Base-by-base conservation (phyloP, 2,888 invertebrate species). In the Parapristionchus giblindavisi region DNA sequence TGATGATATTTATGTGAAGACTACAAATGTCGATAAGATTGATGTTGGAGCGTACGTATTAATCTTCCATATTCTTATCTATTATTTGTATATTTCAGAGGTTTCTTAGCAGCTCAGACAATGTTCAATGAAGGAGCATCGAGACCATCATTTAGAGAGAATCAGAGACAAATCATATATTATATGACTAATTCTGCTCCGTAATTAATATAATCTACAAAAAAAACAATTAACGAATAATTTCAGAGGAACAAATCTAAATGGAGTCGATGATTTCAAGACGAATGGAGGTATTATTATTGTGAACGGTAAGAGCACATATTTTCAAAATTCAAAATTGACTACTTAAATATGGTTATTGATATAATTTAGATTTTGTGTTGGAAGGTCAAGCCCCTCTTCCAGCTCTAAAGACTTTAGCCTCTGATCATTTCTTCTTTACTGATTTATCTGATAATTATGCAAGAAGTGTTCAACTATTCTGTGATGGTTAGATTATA, bases 241-340 rank as follows among this genome's bases (percentile, higher is more conserved):
- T 60, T 65, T 43, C 63, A 65, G 63, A 29, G 63, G 63, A 2
- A 36, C 63, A 2, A 65, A 65, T 21, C 40, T 65, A 43, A 65
- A 65, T 21, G 63, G 63, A 65, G 43, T 65, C 3, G 63, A 65
- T 29, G 63, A 65, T 17, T 65, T 65, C 63, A 65, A 65, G 63
- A 65, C 63, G 29, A 43, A 43, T 43, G 63, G 63, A 17, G 63
- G 63, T 43, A 43, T 65, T 11, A 65, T 65, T 21, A 43, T 65
- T 6, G 63, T 65, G 1, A 65, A 65, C 29, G 63, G 63, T 65
- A 32, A 34, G 34, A 43, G n/a, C n/a, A n/a, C n/a, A n/a, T 14
- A 38, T n/a, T 32, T 38, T 21, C 32, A 32, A 8, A 21, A 24
- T 14, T 40, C 36, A 5, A 24, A 5, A 32, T 4, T 2, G 3